Evolutionary conservation across 2,888 invertebrate species (phyloP), one percentile per base, ranked within the genome.

Genomic region (Agrotis clavis): DNA sequence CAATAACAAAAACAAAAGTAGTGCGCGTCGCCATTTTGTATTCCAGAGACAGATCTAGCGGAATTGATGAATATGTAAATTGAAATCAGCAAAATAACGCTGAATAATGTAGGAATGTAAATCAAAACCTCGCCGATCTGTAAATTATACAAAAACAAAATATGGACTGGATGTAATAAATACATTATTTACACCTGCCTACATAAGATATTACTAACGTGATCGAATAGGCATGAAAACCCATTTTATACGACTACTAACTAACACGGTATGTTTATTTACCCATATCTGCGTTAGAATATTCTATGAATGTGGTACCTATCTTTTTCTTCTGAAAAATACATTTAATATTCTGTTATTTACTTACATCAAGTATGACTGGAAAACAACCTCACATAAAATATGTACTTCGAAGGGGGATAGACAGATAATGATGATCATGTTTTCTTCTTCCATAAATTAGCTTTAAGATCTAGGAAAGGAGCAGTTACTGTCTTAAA

Each of bases 31-130:
- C 59, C 63, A 75, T 78, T 78, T 69, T 66, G 76, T 70, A 75
- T 78, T 78, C 70, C 70, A 67, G n/a, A 19, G 69, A 66, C 65
- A 79, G 54, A 74, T 59, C 66, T 73, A 79, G 69, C 81, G 67
- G 62, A 53, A 74, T 66, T 80, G 51, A 80, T 78, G 81, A 78
- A 80, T 78, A 78, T 78, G 66, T 75, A 78, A 78, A 78, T 78
- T 54, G 81, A 67, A 80, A 78, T 78, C 70, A 66, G 78, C 62
- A 63, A 70, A 70, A 80, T 78, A 67, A 51, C 63, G 53, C 70
- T 78, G 78, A 78, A 78, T 78, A 75, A 78, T 78, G 76, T 70
- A 78, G 14, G 48, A 67, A 80, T 80, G 70, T 80, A 75, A 78
- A 80, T 75, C 71, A 76, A 71, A 71, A 60, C 53, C 48, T 11